phyloP scores from a whole-genome alignment of 2,797 vertebrate species.

The Epinephelus awoara region DNA sequence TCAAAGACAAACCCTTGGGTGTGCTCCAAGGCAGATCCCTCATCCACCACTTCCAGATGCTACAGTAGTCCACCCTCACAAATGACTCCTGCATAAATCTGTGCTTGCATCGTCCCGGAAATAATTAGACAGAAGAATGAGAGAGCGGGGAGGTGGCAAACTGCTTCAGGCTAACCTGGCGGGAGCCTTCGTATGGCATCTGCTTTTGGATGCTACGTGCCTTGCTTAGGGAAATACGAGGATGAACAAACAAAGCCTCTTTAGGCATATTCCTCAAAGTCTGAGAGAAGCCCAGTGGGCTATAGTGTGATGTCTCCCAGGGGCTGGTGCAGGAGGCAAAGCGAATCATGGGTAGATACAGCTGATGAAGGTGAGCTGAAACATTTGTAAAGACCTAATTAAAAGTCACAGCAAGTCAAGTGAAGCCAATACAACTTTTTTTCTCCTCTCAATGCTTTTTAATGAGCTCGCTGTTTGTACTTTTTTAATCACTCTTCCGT shows the following conservation, averaged over 20 bases:
- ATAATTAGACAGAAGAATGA: conserved; percentile 74
- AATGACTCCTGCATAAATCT: conserved; percentile 58
- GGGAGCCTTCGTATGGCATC: conserved; percentile 60
- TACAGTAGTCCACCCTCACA: conserved; percentile 49
- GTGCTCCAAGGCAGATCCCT: conserved; percentile 37
- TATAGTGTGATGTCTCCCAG: conserved; percentile 24
- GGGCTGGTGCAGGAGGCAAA: conserved; percentile 29
- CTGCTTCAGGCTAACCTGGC: conserved; percentile 72
- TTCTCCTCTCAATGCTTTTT: conserved; percentile 1
- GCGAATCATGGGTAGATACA: conserved; percentile 45
- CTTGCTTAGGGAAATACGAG: conserved; percentile 43
- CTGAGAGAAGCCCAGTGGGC: conserved; percentile 42
- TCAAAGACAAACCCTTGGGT: conserved; percentile 45
- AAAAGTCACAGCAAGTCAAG: conserved; percentile 48
- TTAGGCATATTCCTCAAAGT: conserved; percentile 68
- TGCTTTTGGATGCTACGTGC: conserved; percentile 60
- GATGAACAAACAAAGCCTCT: conserved; percentile 68
- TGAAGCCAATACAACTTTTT: conserved; percentile 15
- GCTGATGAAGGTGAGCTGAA: conserved; percentile 52
- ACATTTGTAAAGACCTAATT: conserved; percentile 60
- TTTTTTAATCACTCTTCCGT: conserved; percentile 31
- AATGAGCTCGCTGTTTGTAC: conserved; percentile 12
- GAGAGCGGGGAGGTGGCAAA: conserved; percentile 56
- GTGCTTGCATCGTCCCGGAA: conserved; percentile 55
- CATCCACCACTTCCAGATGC: conserved; percentile 52